A percentile compares a stretch with the other conserved stretches of the same genome.
Evolutionary conservation across 2,797 vertebrate genomes (phyloP).

Genomic region (Dendrocincla fuliginosa): DNA sequence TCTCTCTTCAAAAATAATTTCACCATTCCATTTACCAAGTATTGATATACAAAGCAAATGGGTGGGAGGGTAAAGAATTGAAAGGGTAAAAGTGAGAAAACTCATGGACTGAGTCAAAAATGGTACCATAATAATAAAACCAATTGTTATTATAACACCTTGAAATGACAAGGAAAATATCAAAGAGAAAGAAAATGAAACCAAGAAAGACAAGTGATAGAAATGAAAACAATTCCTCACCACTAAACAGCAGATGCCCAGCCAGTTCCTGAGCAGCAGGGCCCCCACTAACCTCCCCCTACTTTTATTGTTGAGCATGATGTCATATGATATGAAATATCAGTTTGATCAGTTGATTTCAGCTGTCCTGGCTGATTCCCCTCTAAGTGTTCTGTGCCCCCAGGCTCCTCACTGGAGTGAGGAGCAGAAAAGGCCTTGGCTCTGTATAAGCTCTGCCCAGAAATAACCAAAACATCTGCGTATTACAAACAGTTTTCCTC

Average conservation of each 20-base stretch:
- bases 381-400: accelerated
- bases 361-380: neutral
- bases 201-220: neutral
- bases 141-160: neutral
- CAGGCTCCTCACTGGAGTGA: accelerated
- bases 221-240: neutral
- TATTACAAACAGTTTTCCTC: neutral
- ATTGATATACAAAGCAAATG: neutral
- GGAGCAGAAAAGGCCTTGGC: neutral
- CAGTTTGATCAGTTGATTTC: neutral
- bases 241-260: accelerated
- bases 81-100: neutral
- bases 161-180: neutral
- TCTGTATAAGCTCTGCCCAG: neutral
- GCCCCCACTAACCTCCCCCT: neutral
- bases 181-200: neutral
- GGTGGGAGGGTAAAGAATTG: neutral
- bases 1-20: neutral
- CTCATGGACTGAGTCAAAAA: neutral
- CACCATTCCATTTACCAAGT: neutral
- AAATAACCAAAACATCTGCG: neutral
- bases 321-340: no score
- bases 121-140: neutral
- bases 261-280: accelerated
- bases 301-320: neutral